A percentile compares a stretch with the other conserved stretches of the same genome.
phyloP scores from a whole-genome alignment of 1,140 invertebrate genomes.

The Drosophila yakuba region DNA sequence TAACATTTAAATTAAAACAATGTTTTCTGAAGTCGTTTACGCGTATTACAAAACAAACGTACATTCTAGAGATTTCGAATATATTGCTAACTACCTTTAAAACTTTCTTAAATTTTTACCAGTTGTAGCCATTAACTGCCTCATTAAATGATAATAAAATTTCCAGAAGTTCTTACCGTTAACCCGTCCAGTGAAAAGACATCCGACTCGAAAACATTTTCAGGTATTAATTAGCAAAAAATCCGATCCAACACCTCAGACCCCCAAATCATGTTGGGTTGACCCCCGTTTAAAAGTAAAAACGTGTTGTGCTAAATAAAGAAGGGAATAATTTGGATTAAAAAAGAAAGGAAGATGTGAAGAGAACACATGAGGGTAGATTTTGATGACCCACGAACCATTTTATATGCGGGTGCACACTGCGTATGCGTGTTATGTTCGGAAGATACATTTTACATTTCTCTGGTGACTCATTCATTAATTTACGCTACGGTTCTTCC shows the following conservation, averaged over 20 bases:
- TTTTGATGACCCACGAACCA: slow-evolving; percentile 29
- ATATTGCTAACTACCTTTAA: not conserved
- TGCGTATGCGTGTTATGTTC: slow-evolving; percentile 57
- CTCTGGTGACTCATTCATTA: slow-evolving; percentile 14
- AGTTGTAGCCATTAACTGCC: not conserved
- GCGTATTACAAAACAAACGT: too few species aligned
- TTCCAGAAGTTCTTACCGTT: slow-evolving; percentile 10
- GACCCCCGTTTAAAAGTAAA: slow-evolving; percentile 58
- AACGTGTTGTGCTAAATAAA: slow-evolving; percentile 40
- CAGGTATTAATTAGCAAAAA: slow-evolving; percentile 55
- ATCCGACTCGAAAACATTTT: slow-evolving; percentile 40
- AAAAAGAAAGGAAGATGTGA: not conserved
- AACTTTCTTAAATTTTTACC: not conserved
- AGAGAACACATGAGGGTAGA: slow-evolving; percentile 3
- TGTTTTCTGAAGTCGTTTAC: too few species aligned
- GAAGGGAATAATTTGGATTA: slow-evolving; percentile 8
- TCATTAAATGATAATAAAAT: slow-evolving; percentile 14
- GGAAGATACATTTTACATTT: slow-evolving; percentile 14
- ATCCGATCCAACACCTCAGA: slow-evolving; percentile 26
- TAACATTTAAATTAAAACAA: too few species aligned
- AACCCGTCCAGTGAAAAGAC: not conserved
- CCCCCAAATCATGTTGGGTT: slow-evolving; percentile 31
- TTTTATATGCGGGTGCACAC: slow-evolving; percentile 32
- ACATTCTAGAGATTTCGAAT: not conserved
- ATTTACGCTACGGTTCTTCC: slow-evolving; percentile 55